Percentiles rank a stretch among this genome's conserved stretches.
These are phyloP conservation scores for Ceyx cyanopectus DNA, from an alignment of 2,113 vertebrate genomes.

Conservation along the genomic window DNA sequence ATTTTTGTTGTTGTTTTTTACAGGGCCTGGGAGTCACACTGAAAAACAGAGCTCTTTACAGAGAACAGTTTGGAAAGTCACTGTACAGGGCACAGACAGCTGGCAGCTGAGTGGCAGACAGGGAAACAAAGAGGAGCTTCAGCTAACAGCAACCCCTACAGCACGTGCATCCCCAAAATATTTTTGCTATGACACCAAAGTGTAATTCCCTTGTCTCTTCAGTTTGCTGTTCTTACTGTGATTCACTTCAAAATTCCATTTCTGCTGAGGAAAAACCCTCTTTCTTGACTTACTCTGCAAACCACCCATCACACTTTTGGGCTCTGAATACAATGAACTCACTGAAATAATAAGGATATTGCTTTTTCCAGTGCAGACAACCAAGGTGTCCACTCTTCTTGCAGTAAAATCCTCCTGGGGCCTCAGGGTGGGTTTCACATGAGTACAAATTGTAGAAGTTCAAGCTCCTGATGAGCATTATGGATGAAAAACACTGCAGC, in stretches of 20 bases:
- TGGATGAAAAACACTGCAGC: conserved; percentile 3
- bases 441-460: neutral
- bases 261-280: neutral
- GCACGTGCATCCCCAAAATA: neutral
- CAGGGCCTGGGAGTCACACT: neutral
- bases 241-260: conserved; percentile 1
- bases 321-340: neutral
- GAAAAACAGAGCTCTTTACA: neutral
- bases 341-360: neutral
- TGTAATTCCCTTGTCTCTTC: neutral
- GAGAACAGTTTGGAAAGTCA: neutral
- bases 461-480: neutral
- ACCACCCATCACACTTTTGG: neutral
- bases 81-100: neutral
- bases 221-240: neutral
- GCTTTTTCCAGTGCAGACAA: neutral
- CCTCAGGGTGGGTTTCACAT: conserved; percentile 10
- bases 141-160: neutral
- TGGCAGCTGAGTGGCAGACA: neutral
- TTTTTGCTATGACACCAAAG: neutral
- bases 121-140: neutral
- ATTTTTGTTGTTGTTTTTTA: neutral
- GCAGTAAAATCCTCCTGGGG: neutral
- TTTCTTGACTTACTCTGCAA: neutral
- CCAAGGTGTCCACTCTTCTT: neutral